Evolutionary conservation across 2,113 vertebrate genomes (phyloP).

Genomic region (Acanthochromis polyacanthus): DNA sequence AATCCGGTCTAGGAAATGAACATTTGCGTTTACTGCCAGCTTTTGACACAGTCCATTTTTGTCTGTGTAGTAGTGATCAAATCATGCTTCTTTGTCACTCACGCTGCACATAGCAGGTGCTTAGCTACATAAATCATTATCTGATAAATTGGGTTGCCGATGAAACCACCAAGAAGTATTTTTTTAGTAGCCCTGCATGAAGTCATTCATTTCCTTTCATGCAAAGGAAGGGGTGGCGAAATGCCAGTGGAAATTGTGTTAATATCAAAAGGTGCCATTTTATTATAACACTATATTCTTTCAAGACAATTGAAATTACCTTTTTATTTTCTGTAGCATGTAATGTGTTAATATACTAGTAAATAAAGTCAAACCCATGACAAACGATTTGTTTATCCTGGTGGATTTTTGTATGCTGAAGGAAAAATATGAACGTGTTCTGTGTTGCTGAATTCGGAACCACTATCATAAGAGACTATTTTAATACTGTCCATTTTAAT

Average conservation of each 20-base stretch:
- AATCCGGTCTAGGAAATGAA: conserved; percentile 30
- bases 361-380: conserved; percentile 90
- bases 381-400: conserved; percentile 33
- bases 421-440: background rate
- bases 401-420: background rate
- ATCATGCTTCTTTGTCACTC: conserved; percentile 33
- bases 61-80: conserved; percentile 42
- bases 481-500: background rate
- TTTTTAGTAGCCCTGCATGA: conserved; percentile 75
- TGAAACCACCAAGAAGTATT: conserved; percentile 74
- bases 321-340: conserved; percentile 94
- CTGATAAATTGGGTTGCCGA: conserved; percentile 64
- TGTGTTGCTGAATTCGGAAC: background rate
- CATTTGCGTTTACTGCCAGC: conserved; percentile 34
- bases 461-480: too few species aligned
- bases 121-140: conserved; percentile 49
- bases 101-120: conserved; percentile 49
- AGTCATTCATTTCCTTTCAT: conserved; percentile 69
- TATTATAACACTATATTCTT: conserved; percentile 98
- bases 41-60: conserved; percentile 44
- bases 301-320: conserved; percentile 87
- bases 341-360: conserved; percentile 95
- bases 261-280: conserved; percentile 93
- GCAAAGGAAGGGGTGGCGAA: conserved; percentile 77
- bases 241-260: conserved; percentile 74